Evolutionary conservation across 2,888 invertebrate genomes (phyloP).

Genomic region (Oxyteleia sp.): DNA sequence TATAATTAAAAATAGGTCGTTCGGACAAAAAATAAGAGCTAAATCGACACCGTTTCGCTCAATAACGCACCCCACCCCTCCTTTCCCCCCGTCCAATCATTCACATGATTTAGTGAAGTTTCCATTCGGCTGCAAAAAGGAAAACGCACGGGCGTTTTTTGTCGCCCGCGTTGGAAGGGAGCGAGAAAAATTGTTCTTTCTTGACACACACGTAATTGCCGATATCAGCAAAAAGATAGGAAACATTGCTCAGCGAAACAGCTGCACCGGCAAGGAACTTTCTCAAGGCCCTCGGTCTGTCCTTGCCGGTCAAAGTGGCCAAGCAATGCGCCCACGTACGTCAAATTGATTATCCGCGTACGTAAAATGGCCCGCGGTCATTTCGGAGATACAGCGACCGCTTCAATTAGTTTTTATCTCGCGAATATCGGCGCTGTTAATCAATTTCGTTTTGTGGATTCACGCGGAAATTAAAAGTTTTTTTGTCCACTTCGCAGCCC

Average conservation of each 20-base stretch:
- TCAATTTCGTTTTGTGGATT: too few species aligned
- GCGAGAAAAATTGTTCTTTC: slow-evolving; percentile 62
- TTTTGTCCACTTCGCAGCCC: too few species aligned
- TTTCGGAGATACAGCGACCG: too few species aligned
- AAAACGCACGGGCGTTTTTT: slow-evolving; percentile 21
- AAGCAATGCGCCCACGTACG: slow-evolving; percentile 3
- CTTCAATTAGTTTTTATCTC: too few species aligned
- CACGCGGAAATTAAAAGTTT: too few species aligned
- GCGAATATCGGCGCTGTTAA: too few species aligned
- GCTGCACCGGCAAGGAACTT: slow-evolving; percentile 46
- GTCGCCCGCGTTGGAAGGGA: slow-evolving; percentile 20
- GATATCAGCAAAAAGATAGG: slow-evolving; percentile 61
- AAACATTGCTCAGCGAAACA: slow-evolving; percentile 48
- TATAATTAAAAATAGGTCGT: slow-evolving; percentile 7
- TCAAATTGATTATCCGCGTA: slow-evolving; percentile 56
- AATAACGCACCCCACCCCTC: background rate
- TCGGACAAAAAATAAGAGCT: background rate
- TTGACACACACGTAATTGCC: slow-evolving; percentile 64
- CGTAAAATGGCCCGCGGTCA: too few species aligned
- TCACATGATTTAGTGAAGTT: slow-evolving; percentile 28
- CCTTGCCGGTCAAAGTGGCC: slow-evolving; percentile 12
- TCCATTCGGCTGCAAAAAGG: slow-evolving; percentile 13
- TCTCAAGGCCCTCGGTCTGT: slow-evolving; percentile 19
- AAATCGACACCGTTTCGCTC: background rate
- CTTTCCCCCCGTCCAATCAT: background rate